These are phyloP conservation scores for Acanthopleura granulata DNA, from an alignment of 2,888 invertebrate species.

Conservation along the genomic window DNA sequence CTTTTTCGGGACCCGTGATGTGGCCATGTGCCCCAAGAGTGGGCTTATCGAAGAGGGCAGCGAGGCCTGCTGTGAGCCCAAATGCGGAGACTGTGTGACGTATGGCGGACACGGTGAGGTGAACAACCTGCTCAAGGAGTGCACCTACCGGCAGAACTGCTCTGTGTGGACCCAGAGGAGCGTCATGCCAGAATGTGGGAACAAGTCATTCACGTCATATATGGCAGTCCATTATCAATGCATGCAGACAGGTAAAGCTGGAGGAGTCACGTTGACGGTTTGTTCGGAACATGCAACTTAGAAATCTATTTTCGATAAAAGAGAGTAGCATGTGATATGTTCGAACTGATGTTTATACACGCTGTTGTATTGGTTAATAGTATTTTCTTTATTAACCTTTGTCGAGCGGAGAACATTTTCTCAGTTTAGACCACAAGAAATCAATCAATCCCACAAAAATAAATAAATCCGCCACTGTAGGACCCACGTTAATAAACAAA, in stretches of 20 bases:
- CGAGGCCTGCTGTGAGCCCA: constrained; percentile 6
- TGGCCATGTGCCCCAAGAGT: not conserved
- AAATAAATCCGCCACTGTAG: too few relatives aligned
- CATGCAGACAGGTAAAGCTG: not conserved
- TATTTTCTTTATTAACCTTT: too few relatives aligned
- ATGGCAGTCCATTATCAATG: constrained; percentile 16
- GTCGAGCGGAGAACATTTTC: too few relatives aligned
- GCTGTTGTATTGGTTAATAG: too few relatives aligned
- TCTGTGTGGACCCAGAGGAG: constrained; percentile 6
- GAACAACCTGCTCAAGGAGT: not conserved
- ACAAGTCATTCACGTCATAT: not conserved
- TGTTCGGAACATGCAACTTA: too few relatives aligned
- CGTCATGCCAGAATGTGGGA: constrained; percentile 2
- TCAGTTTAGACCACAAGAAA: too few relatives aligned
- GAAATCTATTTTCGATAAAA: too few relatives aligned
- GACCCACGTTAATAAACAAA: too few relatives aligned
- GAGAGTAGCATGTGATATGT: too few relatives aligned
- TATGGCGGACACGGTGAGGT: not conserved
- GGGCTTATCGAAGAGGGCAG: not conserved
- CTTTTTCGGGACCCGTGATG: not conserved
- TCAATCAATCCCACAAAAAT: too few relatives aligned
- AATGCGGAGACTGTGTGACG: not conserved
- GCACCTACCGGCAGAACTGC: not conserved
- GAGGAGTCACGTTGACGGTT: not conserved
- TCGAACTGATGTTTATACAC: too few relatives aligned